A percentile compares a stretch with the other conserved stretches of the same genome.
Evolutionary conservation across 2,113 vertebrate species (phyloP).

Genomic region (Petrocephalus zakoni): DNA sequence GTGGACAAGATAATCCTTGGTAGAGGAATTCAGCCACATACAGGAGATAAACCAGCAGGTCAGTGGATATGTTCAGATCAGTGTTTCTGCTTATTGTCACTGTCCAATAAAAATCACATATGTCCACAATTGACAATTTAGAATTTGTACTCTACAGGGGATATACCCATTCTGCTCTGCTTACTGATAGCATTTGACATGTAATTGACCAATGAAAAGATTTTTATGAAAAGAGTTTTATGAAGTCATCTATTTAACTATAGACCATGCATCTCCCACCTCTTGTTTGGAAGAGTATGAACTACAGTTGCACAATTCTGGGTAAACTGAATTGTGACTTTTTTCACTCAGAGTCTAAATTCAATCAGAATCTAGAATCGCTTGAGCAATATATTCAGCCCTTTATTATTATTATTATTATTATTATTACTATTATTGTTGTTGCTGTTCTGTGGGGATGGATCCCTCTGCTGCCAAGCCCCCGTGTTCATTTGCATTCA

Average conservation of each 20-base stretch:
- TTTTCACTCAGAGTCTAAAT: not conserved
- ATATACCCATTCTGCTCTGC: not conserved
- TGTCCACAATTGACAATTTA: not conserved
- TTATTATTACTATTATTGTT: not conserved
- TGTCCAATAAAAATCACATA: not conserved
- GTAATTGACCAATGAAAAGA: not conserved
- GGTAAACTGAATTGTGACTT: not conserved
- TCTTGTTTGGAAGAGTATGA: not conserved
- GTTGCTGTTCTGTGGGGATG: not conserved
- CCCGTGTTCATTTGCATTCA: not conserved
- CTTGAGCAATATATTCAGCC: not conserved
- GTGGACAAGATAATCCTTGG: constrained; percentile 53
- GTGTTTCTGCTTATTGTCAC: not conserved
- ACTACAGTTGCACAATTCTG: not conserved
- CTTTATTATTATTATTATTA: not conserved
- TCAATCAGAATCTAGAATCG: not conserved
- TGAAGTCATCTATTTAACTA: not conserved
- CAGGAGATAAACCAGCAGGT: constrained; percentile 42
- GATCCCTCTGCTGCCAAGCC: not conserved
- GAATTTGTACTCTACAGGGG: not conserved
- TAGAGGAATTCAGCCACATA: constrained; percentile 17
- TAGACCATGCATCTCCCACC: not conserved
- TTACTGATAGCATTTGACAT: not conserved
- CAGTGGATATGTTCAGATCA: constrained; percentile 14
- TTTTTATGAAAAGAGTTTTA: no score